A percentile compares a stretch with the other conserved stretches of the same genome.
Evolutionary conservation across 2,797 vertebrate genomes (phyloP).

Genomic region (Alcedo quadribrachys): DNA sequence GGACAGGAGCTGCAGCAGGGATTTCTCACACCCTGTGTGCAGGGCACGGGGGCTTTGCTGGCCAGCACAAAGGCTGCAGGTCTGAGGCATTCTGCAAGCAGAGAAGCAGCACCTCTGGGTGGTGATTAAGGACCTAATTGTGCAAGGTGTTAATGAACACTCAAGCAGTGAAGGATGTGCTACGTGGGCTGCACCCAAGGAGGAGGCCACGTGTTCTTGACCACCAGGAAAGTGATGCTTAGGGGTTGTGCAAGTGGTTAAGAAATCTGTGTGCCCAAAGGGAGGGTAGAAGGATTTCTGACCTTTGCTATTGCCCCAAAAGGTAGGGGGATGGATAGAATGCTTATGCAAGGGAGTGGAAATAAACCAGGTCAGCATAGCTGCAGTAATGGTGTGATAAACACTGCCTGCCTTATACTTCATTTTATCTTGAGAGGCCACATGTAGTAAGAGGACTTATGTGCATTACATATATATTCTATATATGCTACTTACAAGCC

Average conservation of each 20-base stretch:
- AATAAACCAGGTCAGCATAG: neutral
- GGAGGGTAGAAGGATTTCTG: neutral
- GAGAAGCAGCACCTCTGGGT: neutral
- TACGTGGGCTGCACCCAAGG: neutral
- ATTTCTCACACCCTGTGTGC: neutral
- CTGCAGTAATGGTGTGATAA: neutral
- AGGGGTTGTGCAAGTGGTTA: neutral
- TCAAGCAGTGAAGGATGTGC: neutral
- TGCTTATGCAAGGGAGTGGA: neutral
- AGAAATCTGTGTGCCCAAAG: neutral
- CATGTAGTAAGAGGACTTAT: neutral
- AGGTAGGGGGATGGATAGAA: neutral
- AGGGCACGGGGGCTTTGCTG: neutral
- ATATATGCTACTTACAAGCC: neutral
- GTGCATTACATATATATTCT: neutral
- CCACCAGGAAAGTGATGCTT: neutral
- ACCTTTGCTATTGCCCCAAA: neutral
- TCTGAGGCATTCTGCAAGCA: neutral
- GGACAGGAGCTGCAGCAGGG: neutral
- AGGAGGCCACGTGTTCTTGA: fast-evolving
- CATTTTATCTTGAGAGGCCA: neutral
- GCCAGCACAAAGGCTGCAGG: neutral
- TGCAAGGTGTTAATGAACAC: neutral
- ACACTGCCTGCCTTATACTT: neutral
- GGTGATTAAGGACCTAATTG: neutral